Percentiles rank a stretch among this genome's conserved stretches.
Evolutionary conservation across 2,888 invertebrate species (phyloP).

Genomic region (Notocelia uddmanniana): DNA sequence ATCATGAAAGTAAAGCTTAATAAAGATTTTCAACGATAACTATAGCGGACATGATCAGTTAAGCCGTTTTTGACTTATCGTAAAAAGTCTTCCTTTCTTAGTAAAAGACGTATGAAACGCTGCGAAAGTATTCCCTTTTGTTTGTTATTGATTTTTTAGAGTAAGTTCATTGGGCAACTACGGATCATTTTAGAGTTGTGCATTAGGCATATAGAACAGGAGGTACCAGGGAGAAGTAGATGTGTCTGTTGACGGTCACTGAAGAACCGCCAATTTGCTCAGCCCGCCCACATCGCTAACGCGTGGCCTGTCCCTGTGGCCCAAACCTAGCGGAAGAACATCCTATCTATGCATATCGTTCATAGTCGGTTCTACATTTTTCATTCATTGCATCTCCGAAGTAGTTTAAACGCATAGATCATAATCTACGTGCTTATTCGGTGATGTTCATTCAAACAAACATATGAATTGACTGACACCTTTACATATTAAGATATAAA

Average conservation of each 20-base stretch:
- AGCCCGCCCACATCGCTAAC: constrained; percentile 30
- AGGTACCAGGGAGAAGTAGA: neutral
- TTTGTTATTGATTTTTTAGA: no score
- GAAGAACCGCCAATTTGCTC: constrained; percentile 15
- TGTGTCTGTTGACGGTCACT: neutral
- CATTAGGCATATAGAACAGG: neutral
- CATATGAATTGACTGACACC: constrained; percentile 32
- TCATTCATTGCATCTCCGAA: neutral
- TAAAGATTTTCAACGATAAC: no score
- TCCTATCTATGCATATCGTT: neutral
- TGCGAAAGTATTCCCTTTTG: no score
- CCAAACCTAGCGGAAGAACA: neutral
- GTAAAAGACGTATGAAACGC: no score
- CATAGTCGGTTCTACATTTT: neutral
- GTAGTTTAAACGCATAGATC: constrained; percentile 3
- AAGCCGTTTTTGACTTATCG: no score
- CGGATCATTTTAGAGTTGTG: no score
- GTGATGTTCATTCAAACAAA: constrained; percentile 21
- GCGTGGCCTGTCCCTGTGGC: neutral
- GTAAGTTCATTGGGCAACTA: no score
- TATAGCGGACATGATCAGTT: no score
- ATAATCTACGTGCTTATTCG: constrained; percentile 19
- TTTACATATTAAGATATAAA: neutral
- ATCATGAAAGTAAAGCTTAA: no score
- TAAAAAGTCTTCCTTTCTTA: no score